Base-by-base conservation (phyloP, 2,888 invertebrate genomes). In the Eupithecia inturbata region DNA sequence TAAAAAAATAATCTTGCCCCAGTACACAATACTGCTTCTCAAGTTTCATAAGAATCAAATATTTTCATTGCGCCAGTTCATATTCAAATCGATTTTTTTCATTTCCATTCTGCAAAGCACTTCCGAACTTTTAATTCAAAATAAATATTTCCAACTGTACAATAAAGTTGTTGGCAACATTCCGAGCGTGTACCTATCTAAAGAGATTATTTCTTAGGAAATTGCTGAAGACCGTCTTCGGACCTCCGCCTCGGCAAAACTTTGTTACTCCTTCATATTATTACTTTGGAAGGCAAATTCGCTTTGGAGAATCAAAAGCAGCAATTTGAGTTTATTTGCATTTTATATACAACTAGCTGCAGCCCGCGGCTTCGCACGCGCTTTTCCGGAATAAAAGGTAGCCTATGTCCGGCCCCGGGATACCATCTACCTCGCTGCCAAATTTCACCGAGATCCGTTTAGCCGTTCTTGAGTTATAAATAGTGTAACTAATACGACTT, bases 151-250 rank as follows among this genome's bases (percentile, higher is more conserved):
- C 33, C 63, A 31, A 64, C 53, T 64, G 49, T 19, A 60, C 22
- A 68, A 45, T 57, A 68, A 74, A 57, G 45, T 69, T 66, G 68
- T 69, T 74, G 64, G 68, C 53, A 45, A 70, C 57, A 67, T 74
- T 69, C 66, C 63, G 45, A 31, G 57, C 66, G 66, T 28, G 68
- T 66, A n/a, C n/a, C n/a, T n/a, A 57, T 26, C 64, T 53, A 22
- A 31, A 63, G 60, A 67, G 67, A 41, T 68, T 68, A 70, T 68
- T 68, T 68, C n/a, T 39, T 28, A 69, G 45, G 60, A 63, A 71
- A 69, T 70, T 67, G 45, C 73, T 69, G 26, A 33, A 57, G 49
- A 26, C 49, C 49, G 49, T 53, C 57, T 57, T 22, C 3, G 3
- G 53, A 64, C 62, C 28, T 31, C 33, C 36, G 45, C 62, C 22